Evolutionary conservation across 2,888 invertebrate genomes (phyloP).

Genomic region (Dicycla oo): DNA sequence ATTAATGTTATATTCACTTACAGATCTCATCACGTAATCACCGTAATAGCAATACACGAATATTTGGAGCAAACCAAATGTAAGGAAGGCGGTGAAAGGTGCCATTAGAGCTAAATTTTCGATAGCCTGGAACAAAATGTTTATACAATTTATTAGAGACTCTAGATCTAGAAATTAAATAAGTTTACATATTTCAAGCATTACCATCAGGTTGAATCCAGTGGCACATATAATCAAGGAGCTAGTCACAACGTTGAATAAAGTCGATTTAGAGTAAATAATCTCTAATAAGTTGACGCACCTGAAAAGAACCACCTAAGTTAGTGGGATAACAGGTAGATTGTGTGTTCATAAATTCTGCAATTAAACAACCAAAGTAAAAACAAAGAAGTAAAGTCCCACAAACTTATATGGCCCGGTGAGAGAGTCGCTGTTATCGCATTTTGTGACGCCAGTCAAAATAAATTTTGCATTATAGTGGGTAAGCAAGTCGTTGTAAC

Average conservation of each 20-base stretch:
- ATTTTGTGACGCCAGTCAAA: too few relatives aligned
- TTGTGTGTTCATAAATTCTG: constrained; percentile 5
- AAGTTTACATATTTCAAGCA: neutral
- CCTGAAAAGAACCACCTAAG: constrained; percentile 67
- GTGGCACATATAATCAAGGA: constrained; percentile 78
- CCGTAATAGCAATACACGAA: constrained; percentile 78
- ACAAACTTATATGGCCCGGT: too few relatives aligned
- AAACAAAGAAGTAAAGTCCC: constrained; percentile 35
- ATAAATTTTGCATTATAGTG: too few relatives aligned
- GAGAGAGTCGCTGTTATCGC: too few relatives aligned
- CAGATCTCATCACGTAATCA: constrained; percentile 74
- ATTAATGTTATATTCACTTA: constrained; percentile 61
- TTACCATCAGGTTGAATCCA: constrained; percentile 78
- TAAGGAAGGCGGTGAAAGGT: constrained; percentile 73
- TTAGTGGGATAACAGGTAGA: neutral
- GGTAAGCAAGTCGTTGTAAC: too few relatives aligned
- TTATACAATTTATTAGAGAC: neutral
- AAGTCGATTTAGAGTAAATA: constrained; percentile 74
- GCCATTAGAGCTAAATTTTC: constrained; percentile 68
- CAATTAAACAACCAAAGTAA: constrained; percentile 26
- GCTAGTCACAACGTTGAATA: constrained; percentile 75
- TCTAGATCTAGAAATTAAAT: neutral
- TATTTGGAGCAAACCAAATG: constrained; percentile 74
- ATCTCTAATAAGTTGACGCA: constrained; percentile 74
- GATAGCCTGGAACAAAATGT: constrained; percentile 72